phyloP scores from a whole-genome alignment of 2,888 invertebrate genomes.

The Dendrolimus houi region DNA sequence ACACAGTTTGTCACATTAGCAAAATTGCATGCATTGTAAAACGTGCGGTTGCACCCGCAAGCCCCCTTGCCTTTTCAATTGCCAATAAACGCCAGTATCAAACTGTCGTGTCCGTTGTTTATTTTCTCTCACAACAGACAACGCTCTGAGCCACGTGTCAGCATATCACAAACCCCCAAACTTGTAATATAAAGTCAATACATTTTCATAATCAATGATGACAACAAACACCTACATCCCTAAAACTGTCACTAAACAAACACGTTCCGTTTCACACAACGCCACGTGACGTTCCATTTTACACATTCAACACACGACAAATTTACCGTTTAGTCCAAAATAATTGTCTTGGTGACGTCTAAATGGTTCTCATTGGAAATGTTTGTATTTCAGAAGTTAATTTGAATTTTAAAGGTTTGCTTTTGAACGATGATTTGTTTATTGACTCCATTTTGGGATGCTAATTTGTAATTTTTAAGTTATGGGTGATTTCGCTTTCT shows the following conservation, averaged over 20 bases:
- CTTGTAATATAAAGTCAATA: too few relatives aligned
- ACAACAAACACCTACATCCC: neutral
- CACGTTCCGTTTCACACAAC: neutral
- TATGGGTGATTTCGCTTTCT: neutral
- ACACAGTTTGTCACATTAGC: too few relatives aligned
- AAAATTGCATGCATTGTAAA: too few relatives aligned
- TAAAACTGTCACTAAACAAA: neutral
- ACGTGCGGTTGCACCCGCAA: too few relatives aligned
- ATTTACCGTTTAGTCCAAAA: neutral
- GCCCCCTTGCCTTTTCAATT: too few relatives aligned
- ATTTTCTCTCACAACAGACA: too few relatives aligned
- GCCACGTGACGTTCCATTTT: neutral
- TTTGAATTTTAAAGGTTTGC: neutral
- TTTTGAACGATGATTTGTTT: neutral
- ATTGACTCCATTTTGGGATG: neutral
- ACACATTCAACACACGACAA: neutral
- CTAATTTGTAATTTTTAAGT: neutral
- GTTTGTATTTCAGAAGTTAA: neutral
- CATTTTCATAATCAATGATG: neutral
- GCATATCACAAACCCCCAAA: too few relatives aligned
- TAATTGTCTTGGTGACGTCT: neutral
- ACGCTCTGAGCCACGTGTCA: too few relatives aligned
- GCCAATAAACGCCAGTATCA: too few relatives aligned
- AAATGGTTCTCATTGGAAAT: neutral
- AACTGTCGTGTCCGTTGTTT: too few relatives aligned